These are phyloP conservation scores for Drosophila ogumai DNA, from an alignment of 1,140 invertebrate genomes.

Conservation along the genomic window DNA sequence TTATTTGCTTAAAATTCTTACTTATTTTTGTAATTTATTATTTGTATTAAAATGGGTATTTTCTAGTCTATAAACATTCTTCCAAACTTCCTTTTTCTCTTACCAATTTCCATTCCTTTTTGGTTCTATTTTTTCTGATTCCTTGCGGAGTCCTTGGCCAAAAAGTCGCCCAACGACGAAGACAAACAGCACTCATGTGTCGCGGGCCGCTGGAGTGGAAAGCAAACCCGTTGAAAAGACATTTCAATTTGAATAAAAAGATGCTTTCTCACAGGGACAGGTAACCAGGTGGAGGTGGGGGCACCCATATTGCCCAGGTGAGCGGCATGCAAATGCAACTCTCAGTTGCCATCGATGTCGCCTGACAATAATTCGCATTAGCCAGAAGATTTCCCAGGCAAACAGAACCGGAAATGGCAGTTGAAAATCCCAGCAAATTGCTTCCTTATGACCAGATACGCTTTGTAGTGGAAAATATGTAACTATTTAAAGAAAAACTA, in stretches of 20 bases:
- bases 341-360: slow-evolving; percentile 13
- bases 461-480: neutral
- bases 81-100: neutral
- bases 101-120: slow-evolving; percentile 10
- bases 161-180: slow-evolving; percentile 71
- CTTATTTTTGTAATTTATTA: neutral
- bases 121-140: neutral
- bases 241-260: slow-evolving; percentile 80
- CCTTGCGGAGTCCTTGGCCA: slow-evolving; percentile 61
- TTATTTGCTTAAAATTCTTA: too few relatives aligned
- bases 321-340: slow-evolving; percentile 68
- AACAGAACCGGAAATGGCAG: slow-evolving; percentile 50
- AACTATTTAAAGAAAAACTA: neutral
- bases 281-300: slow-evolving; percentile 4
- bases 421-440: slow-evolving; percentile 31
- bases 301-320: slow-evolving; percentile 9
- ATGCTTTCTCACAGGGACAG: slow-evolving; percentile 23
- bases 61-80: neutral
- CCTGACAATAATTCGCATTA: slow-evolving; percentile 78
- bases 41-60: neutral
- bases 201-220: slow-evolving; percentile 76
- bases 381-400: slow-evolving; percentile 67
- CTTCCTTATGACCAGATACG: slow-evolving; percentile 19
- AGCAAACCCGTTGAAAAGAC: slow-evolving; percentile 82
- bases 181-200: slow-evolving; percentile 82